These are phyloP conservation scores for Phalacrocorax pelagicus DNA, from an alignment of 2,113 vertebrate genomes.

Conservation along the genomic window DNA sequence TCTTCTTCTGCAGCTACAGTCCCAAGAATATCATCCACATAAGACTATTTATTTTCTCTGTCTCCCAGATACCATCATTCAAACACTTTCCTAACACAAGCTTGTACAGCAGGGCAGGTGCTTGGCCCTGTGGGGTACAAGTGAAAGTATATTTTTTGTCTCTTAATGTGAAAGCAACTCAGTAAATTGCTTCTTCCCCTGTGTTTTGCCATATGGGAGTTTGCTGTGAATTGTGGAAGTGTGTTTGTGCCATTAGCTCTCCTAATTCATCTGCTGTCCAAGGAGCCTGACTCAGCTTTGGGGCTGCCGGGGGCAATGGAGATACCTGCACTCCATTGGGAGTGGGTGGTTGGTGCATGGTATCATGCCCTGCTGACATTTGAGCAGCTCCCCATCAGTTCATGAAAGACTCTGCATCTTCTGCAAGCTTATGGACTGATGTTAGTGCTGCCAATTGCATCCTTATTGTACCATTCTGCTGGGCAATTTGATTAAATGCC, in stretches of 20 bases:
- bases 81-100: neutral
- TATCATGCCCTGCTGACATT: neutral
- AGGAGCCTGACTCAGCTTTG: neutral
- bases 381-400: neutral
- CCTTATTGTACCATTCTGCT: neutral
- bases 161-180: constrained; percentile 39
- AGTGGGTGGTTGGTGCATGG: neutral
- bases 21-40: neutral
- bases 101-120: neutral
- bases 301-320: neutral
- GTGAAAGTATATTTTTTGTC: neutral
- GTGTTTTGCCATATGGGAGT: constrained; percentile 10
- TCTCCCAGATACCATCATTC: neutral
- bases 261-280: neutral
- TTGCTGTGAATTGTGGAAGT: neutral
- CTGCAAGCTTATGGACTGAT: neutral
- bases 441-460: neutral
- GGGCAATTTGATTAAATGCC: neutral
- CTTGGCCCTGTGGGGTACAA: neutral
- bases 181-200: neutral
- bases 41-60: neutral
- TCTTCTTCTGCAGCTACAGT: neutral
- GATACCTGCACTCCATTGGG: neutral
- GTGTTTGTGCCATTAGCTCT: neutral
- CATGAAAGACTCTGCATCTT: neutral